Conservation (phyloP, 2,113 vertebrate species). For the Suricata suricatta region DNA sequence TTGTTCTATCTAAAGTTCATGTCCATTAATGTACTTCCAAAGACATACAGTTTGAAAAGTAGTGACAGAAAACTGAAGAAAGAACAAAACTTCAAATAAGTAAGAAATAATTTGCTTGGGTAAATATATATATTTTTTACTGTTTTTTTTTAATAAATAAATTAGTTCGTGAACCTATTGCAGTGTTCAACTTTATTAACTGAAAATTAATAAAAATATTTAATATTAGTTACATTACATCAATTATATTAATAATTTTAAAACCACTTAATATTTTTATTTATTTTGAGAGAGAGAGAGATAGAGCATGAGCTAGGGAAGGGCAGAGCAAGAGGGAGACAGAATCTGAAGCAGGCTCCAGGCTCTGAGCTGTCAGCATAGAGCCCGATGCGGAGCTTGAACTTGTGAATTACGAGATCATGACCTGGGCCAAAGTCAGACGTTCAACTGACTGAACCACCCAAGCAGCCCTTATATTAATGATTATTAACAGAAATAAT, state of each 20-base stretch:
- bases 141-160: not conserved
- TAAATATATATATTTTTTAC: not conserved
- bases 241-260: not conserved
- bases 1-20: not conserved
- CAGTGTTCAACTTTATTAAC: not conserved
- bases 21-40: not conserved
- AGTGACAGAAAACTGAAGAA: not conserved
- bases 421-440: too few species aligned
- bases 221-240: not conserved
- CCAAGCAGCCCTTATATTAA: not conserved
- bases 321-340: too few species aligned
- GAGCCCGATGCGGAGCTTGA: too few species aligned
- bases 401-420: too few species aligned
- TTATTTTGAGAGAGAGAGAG: too few species aligned
- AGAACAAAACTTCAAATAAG: not conserved
- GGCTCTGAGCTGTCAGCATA: too few species aligned
- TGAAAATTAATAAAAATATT: slow-evolving; percentile 3
- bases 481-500: not conserved
- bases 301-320: too few species aligned
- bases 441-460: too few species aligned
- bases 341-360: too few species aligned
- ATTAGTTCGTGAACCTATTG: not conserved
- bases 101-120: not conserved
- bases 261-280: not conserved
- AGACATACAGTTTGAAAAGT: not conserved